Percentiles rank a stretch among this genome's conserved stretches.
Evolutionary conservation across 1,140 invertebrate species (phyloP).

Genomic region (Drosophila kikkawai): DNA sequence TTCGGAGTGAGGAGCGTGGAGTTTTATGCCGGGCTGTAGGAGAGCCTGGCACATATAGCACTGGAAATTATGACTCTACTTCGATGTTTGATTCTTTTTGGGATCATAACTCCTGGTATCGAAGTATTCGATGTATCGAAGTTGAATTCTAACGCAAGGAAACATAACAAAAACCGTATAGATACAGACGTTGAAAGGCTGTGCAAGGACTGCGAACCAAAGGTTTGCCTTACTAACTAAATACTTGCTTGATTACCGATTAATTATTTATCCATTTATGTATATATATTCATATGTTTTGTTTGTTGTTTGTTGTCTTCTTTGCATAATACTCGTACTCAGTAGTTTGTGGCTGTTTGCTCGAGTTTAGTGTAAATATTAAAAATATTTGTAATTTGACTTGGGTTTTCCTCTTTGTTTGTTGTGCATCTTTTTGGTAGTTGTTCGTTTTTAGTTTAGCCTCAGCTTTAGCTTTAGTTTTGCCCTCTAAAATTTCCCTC

Average conservation of each 20-base stretch:
- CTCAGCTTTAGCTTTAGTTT: conserved; percentile 10
- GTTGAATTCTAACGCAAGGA: conserved; percentile 7
- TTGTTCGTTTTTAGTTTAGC: conserved; percentile 8
- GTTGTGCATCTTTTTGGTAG: conserved; percentile 40
- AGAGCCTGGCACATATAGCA: conserved; percentile 2
- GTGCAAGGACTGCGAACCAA: conserved; percentile 24
- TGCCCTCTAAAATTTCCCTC: conserved; percentile 51
- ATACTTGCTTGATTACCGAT: conserved; percentile 49
- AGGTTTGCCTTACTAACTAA: conserved; percentile 52
- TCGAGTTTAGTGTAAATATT: conserved; percentile 65
- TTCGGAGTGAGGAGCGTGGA: conserved; percentile 18
- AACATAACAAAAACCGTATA: conserved; percentile 9
- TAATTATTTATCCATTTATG: conserved; percentile 44
- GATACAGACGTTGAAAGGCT: conserved; percentile 22
- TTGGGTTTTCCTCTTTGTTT: conserved; percentile 50
- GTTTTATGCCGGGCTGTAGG: background rate
- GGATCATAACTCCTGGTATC: conserved; percentile 9
- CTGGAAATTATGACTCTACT: conserved; percentile 44
- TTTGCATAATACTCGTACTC: conserved; percentile 68
- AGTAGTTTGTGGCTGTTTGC: conserved; percentile 25
- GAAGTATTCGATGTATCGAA: conserved; percentile 40
- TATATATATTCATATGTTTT: conserved; percentile 33
- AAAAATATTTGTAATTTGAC: conserved; percentile 80
- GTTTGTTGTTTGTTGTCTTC: conserved; percentile 5
- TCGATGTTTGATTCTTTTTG: conserved; percentile 45